phyloP scores from a whole-genome alignment of 2,113 vertebrate genomes.

The Alouatta palliata region DNA sequence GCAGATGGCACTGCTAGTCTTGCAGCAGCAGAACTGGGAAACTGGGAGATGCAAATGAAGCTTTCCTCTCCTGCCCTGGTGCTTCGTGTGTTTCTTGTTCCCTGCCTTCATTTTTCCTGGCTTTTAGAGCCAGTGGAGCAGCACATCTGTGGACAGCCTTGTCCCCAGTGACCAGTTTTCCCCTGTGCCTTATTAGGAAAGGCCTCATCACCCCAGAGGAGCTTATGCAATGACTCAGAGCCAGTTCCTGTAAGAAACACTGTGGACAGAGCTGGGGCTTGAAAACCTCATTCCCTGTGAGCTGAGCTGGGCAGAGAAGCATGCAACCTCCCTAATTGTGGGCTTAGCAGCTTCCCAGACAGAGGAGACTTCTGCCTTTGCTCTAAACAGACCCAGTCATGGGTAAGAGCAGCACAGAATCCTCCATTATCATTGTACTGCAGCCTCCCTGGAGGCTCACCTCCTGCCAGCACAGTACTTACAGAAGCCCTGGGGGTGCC shows the following conservation, averaged over 20 bases:
- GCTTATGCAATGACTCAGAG: neutral
- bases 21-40: neutral
- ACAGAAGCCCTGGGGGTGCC: neutral
- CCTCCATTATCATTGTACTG: neutral
- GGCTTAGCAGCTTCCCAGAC: neutral
- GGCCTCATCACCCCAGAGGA: neutral
- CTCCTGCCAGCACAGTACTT: neutral
- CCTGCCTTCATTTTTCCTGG: neutral
- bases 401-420: neutral
- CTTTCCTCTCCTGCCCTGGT: accelerated
- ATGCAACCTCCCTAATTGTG: neutral
- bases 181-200: neutral
- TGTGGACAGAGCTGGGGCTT: too few species aligned
- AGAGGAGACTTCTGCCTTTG: too few species aligned
- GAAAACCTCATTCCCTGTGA: too few species aligned
- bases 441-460: neutral
- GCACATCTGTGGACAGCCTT: neutral
- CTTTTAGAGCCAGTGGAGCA: neutral
- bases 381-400: neutral
- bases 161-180: neutral
- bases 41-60: accelerated
- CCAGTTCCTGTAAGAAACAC: neutral
- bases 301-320: neutral
- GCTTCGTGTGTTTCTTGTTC: neutral
- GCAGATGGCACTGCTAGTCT: neutral